A percentile compares a stretch with the other conserved stretches of the same genome.
Conservation (phyloP, 2,113 vertebrate species). For the Nothocercus julius region DNA sequence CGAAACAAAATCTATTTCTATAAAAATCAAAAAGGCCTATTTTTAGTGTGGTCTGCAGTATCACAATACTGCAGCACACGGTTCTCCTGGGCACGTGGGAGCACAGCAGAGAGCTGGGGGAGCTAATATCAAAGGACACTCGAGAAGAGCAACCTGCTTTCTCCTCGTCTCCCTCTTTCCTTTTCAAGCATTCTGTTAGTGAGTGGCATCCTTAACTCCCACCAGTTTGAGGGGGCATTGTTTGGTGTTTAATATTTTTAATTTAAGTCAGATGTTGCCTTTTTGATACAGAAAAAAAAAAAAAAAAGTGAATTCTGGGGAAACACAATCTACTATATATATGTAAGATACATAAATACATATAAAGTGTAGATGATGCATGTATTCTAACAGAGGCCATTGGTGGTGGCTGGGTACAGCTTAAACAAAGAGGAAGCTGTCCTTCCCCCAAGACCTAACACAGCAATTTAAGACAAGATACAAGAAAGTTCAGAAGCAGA, state of each 20-base stretch:
- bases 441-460: background rate
- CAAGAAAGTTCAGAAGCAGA: background rate
- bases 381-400: fast-evolving
- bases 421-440: background rate
- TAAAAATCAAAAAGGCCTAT: background rate
- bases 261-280: background rate
- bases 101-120: background rate
- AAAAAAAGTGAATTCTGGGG: background rate
- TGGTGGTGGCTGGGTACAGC: background rate
- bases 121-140: background rate
- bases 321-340: fast-evolving
- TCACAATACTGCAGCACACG: background rate
- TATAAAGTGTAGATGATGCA: background rate
- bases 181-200: background rate
- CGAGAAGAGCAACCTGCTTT: background rate
- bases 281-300: background rate
- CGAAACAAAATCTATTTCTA: background rate
- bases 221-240: background rate
- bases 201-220: background rate
- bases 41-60: background rate
- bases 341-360: background rate
- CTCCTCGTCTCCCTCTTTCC: background rate
- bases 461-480: background rate
- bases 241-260: background rate
- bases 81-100: background rate